Evolutionary conservation across 2,888 invertebrate genomes (phyloP).

Genomic region (Synergus japonicus): DNA sequence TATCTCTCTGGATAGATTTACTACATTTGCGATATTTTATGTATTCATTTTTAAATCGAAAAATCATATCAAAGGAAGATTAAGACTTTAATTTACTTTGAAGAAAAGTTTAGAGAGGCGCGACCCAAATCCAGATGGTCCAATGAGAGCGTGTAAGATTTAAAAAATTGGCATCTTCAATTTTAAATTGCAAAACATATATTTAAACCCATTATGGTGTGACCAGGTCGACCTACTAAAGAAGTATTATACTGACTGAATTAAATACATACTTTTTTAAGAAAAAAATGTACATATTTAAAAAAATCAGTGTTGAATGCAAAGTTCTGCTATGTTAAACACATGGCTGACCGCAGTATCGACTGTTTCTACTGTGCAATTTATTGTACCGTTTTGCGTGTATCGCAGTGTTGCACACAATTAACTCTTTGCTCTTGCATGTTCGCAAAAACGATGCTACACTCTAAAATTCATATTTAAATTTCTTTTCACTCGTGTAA

Average conservation of each 20-base stretch:
- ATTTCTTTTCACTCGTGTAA: not conserved
- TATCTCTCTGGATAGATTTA: not conserved
- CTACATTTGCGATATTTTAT: not conserved
- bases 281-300: not conserved
- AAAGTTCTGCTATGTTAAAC: not conserved
- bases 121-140: too few species aligned
- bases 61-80: too few species aligned
- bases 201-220: not conserved
- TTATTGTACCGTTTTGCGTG: constrained; percentile 8
- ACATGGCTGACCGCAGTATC: not conserved
- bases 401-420: constrained; percentile 2
- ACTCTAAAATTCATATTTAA: not conserved
- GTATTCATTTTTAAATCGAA: not conserved
- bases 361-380: not conserved
- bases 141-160: not conserved
- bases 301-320: not conserved
- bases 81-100: too few species aligned
- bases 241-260: not conserved
- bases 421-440: not conserved
- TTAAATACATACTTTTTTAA: not conserved
- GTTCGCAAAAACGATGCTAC: not conserved
- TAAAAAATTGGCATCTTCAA: not conserved
- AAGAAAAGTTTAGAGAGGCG: too few species aligned
- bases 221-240: not conserved
- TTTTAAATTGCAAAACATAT: not conserved